These are phyloP conservation scores for Cossypha dichroa DNA, from an alignment of 2,797 vertebrate genomes.

Conservation along the genomic window DNA sequence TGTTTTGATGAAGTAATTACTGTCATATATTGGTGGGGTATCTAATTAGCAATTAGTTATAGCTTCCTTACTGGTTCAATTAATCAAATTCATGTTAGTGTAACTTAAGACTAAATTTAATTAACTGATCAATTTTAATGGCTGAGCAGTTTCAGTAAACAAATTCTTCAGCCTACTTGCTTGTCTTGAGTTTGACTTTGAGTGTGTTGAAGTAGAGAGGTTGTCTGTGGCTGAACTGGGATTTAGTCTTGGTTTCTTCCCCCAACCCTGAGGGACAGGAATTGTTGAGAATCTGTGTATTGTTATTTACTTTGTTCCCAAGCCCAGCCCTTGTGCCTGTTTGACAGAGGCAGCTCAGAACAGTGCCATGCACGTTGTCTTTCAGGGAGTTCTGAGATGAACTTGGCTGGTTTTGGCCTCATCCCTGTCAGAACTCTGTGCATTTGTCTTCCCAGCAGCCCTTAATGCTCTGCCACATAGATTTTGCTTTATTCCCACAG, in stretches of 20 bases:
- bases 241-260: not conserved
- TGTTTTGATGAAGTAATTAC: constrained; percentile 60
- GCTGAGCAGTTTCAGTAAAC: constrained; percentile 50
- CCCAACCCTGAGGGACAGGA: not conserved
- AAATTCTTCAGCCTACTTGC: constrained; percentile 9
- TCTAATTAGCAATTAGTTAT: constrained; percentile 53
- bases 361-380: fast-evolving
- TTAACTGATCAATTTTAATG: constrained; percentile 50
- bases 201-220: not conserved
- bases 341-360: not conserved
- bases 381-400: not conserved
- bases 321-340: not conserved
- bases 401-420: not conserved
- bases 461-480: not conserved
- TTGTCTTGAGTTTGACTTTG: too few species aligned
- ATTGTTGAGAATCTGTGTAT: not conserved
- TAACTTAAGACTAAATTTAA: constrained; percentile 49
- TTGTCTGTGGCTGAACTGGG: not conserved
- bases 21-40: constrained; percentile 11
- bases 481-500: not conserved
- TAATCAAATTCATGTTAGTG: constrained; percentile 60
- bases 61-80: constrained; percentile 48
- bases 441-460: not conserved
- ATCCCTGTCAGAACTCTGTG: not conserved
- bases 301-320: not conserved